A percentile compares a stretch with the other conserved stretches of the same genome.
Conservation (phyloP, 2,113 vertebrate species). For the Odobenus rosmarus region DNA sequence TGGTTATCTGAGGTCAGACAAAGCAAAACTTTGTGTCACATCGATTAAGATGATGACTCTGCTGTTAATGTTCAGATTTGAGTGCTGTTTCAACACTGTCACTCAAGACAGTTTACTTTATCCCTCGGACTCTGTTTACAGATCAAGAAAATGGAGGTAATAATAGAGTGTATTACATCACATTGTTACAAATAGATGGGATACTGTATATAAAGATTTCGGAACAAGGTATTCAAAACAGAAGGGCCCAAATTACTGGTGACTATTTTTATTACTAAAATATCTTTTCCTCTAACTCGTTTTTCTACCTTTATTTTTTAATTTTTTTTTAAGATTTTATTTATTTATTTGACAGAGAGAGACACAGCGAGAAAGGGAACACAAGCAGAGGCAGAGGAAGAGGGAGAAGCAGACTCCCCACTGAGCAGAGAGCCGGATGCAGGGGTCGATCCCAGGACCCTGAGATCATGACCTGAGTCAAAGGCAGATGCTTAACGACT, state of each 20-base stretch:
- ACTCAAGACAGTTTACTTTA: background rate
- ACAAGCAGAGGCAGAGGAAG: too few relatives aligned
- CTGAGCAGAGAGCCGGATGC: too few relatives aligned
- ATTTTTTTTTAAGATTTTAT: too few relatives aligned
- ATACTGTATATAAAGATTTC: background rate
- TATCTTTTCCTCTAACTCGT: background rate
- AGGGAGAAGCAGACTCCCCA: too few relatives aligned
- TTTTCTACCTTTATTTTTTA: background rate
- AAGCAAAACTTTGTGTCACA: background rate
- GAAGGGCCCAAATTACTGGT: background rate
- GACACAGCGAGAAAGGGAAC: too few relatives aligned
- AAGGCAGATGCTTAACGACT: too few relatives aligned
- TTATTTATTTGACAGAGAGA: too few relatives aligned
- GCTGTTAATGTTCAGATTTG: background rate
- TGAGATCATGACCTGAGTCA: too few relatives aligned
- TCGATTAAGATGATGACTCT: background rate
- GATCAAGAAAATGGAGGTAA: background rate
- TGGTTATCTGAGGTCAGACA: background rate
- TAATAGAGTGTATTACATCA: background rate
- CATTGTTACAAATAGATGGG: background rate
- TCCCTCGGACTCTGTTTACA: background rate
- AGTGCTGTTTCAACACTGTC: background rate
- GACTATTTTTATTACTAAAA: background rate
- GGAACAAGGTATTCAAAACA: background rate
- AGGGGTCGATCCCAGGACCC: too few relatives aligned